These are phyloP conservation scores for Protaetia brevitarsis DNA, from an alignment of 1,140 invertebrate species.

Conservation along the genomic window DNA sequence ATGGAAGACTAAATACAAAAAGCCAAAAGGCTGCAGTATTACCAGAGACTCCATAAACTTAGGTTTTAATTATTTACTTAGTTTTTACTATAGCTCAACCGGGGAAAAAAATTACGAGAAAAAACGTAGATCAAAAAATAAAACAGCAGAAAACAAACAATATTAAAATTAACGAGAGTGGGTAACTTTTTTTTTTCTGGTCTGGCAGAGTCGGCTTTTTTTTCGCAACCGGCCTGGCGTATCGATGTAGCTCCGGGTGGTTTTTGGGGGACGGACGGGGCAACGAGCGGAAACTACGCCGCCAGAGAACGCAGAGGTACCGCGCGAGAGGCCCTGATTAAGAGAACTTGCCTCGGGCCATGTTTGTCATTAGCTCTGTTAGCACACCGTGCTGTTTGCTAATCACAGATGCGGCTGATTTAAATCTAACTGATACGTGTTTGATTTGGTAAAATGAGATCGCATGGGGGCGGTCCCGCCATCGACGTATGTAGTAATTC, in stretches of 20 bases:
- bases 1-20: no score
- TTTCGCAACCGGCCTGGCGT: neutral
- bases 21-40: no score
- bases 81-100: no score
- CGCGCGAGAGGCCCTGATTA: slow-evolving; percentile 37
- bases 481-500: neutral
- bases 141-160: neutral
- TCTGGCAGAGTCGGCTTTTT: neutral
- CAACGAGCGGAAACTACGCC: neutral
- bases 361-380: slow-evolving; percentile 47
- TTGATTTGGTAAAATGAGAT: slow-evolving; percentile 23
- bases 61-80: no score
- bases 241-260: slow-evolving; percentile 9
- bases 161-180: neutral
- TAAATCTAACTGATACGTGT: slow-evolving; percentile 38
- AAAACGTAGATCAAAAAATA: slow-evolving; percentile 13
- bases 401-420: slow-evolving; percentile 45
- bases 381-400: slow-evolving; percentile 47
- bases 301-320: neutral
- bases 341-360: slow-evolving; percentile 37
- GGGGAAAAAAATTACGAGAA: neutral
- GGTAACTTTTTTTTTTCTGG: slow-evolving; percentile 10
- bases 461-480: slow-evolving; percentile 11
- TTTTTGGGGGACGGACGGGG: neutral
- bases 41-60: no score